Evolutionary conservation across 2,888 invertebrate species (phyloP), one percentile per base, ranked within the genome.

Genomic region (Dasysyrphus tricinctus): DNA sequence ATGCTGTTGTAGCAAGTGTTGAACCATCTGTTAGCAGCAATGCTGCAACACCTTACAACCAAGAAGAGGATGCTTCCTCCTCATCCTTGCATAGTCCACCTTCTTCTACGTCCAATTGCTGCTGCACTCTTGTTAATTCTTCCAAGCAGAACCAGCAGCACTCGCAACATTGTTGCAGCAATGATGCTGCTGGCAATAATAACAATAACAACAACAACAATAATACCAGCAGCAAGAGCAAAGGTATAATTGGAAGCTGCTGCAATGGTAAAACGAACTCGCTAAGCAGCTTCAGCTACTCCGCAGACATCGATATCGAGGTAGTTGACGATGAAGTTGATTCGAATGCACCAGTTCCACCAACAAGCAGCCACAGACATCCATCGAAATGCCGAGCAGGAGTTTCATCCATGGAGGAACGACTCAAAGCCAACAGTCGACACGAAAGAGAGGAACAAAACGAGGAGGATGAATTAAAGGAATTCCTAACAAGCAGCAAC

Each of bases 101-200:
- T 90, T 91, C 82, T 82, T 89, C 82, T 90, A 91, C 76, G 90
- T 90, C 83, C 90, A 91, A 90, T 81, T 86, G 86, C 65, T 86
- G 86, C 32, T 81, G 86, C 37, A 59, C 16, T 67, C 34, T 16
- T 11, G 34, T 34, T 49, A 34, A 32, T 14, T 16, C 39, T 47
- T 7, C 57, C 32, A 57, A 57, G 16, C 57, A 63, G 11, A 19
- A 61, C 12, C 39, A 61, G 39, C 44, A 78, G 63, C 70, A 67
- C 9, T 72, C 65, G 81, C 81, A 86, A 82, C 86, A 86, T 70
- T 81, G 81, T 72, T 86, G 86, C 86, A 81, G 75, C 44, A 34
- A 44, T 16, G 81, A 73, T 34, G 29, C n/a, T 70, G 78, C 51
- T 80, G 76, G 61, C 39, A 59, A 54, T 29, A 56, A 72, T 59